These are phyloP conservation scores for Crossaster papposus DNA, from an alignment of 53 echinoderm and acorn worm genomes.

Conservation along the genomic window DNA sequence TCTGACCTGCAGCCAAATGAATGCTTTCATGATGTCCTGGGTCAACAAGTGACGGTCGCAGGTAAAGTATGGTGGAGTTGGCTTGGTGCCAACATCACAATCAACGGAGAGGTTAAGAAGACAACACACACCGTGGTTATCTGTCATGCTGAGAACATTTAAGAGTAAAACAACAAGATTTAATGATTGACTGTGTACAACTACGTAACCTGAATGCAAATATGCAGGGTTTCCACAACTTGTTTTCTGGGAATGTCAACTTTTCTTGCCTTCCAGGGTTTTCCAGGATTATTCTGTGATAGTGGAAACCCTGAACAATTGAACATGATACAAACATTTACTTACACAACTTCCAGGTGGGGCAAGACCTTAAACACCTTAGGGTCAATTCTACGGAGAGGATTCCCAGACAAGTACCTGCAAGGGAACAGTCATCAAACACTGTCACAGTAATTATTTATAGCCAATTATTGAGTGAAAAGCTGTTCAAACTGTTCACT, in stretches of 20 bases:
- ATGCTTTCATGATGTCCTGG: conserved; percentile 41
- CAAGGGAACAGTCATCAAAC: neutral
- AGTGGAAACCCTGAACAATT: too few relatives aligned
- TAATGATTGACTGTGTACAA: too few relatives aligned
- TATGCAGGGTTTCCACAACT: too few relatives aligned
- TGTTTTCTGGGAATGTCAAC: too few relatives aligned
- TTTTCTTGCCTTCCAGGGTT: too few relatives aligned
- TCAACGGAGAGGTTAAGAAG: neutral
- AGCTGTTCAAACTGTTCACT: neutral
- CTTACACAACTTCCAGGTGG: conserved; percentile 7
- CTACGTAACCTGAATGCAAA: too few relatives aligned
- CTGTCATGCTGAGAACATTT: neutral
- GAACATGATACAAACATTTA: neutral
- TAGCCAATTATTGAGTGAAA: neutral
- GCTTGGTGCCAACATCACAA: neutral
- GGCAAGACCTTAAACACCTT: conserved; percentile 4
- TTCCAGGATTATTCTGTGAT: too few relatives aligned
- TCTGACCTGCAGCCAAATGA: conserved; percentile 46
- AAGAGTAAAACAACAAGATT: neutral
- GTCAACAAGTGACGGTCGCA: conserved; percentile 31
- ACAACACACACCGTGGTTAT: conserved; percentile 30
- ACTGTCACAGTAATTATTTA: neutral
- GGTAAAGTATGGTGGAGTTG: conserved; percentile 12
- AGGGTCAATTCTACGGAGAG: neutral
- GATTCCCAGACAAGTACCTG: conserved; percentile 35